These are phyloP conservation scores for Neofelis nebulosa DNA, from an alignment of 2,113 vertebrate species.

Conservation along the genomic window DNA sequence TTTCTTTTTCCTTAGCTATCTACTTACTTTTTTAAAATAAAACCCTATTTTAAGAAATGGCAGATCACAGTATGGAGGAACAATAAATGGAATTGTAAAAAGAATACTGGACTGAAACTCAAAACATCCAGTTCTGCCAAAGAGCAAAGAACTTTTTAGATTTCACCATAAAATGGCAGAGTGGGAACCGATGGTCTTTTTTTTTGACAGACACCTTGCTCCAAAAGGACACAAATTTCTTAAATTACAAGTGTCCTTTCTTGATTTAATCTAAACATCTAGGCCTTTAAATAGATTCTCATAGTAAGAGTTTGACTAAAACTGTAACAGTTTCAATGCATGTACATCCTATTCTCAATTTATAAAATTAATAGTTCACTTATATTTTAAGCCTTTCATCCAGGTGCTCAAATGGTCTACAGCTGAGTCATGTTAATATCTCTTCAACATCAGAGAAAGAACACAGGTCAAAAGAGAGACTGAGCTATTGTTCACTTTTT, in stretches of 20 bases:
- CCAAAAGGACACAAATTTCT: background rate
- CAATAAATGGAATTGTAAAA: background rate
- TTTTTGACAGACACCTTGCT: background rate
- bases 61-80: background rate
- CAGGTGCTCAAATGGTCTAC: background rate
- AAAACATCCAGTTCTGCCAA: slow-evolving; percentile 14
- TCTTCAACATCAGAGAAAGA: slow-evolving; percentile 30
- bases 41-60: background rate
- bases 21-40: background rate
- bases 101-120: background rate
- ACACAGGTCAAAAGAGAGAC: background rate
- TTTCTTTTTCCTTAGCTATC: slow-evolving; percentile 5
- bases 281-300: background rate
- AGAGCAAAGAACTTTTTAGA: background rate
- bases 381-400: slow-evolving; percentile 4
- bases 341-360: background rate
- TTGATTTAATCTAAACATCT: background rate
- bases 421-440: background rate
- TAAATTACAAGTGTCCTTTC: background rate
- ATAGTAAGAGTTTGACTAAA: background rate
- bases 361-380: background rate
- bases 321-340: background rate
- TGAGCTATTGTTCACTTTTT: background rate
- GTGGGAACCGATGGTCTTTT: background rate
- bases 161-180: background rate